Evolutionary conservation across 2,888 invertebrate genomes (phyloP), one percentile per base, ranked within the genome.

Genomic region (Corbicula japonica): DNA sequence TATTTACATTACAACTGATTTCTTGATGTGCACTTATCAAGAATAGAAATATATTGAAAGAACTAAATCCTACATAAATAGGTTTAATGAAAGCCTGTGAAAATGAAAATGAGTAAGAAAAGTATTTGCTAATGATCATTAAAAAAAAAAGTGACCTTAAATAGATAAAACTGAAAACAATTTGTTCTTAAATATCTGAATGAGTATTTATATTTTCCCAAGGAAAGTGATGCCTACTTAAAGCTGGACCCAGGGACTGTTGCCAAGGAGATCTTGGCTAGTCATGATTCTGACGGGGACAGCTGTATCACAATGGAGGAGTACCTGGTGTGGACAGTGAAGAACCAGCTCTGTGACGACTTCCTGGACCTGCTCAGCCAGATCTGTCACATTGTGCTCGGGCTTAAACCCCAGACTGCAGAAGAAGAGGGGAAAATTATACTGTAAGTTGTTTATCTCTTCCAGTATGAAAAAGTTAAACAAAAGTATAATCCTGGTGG

Each of bases 371-470:
- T 94, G 3, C 90, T 94, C 1, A 94, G 94, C 85, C 94, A 95
- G 95, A 96, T 97, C 78, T 97, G 97, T 93, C 98, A 98, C 94
- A 95, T 98, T 50, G 97, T 97, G 52, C 95, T 98, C 83, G 98
- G 98, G 0, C 94, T 98, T 58, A 95, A 96, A 91, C 97, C 98
- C 18, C 95, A 96, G 87, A 96, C 96, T 92, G 95, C 95, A 69
- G 96, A 96, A 89, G 96, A 97, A 92, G 98, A 98, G 94, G 95
- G 91, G 2, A 87, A 86, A 65, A 90, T 93, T 60, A 89, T 92
- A 8, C 87, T 87, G 91, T 92, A 85, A 86, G 90, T 84, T 65
- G 12, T 15, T 26, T 26, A 4, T 44, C 15, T 48, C 1, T 12
- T 34, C 1, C 15, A 5, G 3, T 56, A 10, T 18, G 21, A 21